Evolutionary conservation across 2,113 vertebrate species (phyloP), one percentile per base, ranked within the genome.

Genomic region (Petaurus breviceps): DNA sequence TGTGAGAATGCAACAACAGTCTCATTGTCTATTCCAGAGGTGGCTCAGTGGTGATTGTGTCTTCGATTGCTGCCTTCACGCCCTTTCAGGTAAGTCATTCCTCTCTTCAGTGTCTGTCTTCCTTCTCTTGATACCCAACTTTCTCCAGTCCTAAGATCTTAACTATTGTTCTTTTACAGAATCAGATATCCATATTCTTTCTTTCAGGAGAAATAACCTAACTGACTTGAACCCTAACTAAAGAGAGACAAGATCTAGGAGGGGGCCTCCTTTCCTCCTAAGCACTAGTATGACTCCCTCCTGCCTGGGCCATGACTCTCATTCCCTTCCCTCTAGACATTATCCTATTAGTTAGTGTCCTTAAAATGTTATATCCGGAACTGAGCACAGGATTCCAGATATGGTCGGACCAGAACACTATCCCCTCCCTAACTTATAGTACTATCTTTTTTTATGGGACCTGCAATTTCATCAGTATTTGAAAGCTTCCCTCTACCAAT

Each of bases 41-140:
- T 0, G 99, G 99, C 26, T 99, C 99, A 47, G 97, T 99, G 37
- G 98, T 99, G 46, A 98, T 99, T 47, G 99, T 99, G 93, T 98
- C 99, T 1, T 99, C 99, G 7, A 3, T 99, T 28, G 99, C 95
- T 55, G 99, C 98, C 49, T 99, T 99, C 96, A 91, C 92, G 46
- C 99, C 99, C 0, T 97, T 99, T 91, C 98, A 95, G 94, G 99
- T 99, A 94, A 99, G 99, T 96, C n/a, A 54, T 3, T 28, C 3
- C 16, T 89, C 90, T 92, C 43, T 90, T 54, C 46, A 22, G 68
- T 46, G 23, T 51, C 43, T 14, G 37, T 25, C 31, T 19, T 14
- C 28, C 94, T 23, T 16, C 23, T 89, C 77, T n/a, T 52, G 9
- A 24, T 46, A 68, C 19, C 8, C 24, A 23, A 14, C 26, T 50